phyloP scores from a whole-genome alignment of 2,113 vertebrate genomes.

The Heloderma charlesbogerti region DNA sequence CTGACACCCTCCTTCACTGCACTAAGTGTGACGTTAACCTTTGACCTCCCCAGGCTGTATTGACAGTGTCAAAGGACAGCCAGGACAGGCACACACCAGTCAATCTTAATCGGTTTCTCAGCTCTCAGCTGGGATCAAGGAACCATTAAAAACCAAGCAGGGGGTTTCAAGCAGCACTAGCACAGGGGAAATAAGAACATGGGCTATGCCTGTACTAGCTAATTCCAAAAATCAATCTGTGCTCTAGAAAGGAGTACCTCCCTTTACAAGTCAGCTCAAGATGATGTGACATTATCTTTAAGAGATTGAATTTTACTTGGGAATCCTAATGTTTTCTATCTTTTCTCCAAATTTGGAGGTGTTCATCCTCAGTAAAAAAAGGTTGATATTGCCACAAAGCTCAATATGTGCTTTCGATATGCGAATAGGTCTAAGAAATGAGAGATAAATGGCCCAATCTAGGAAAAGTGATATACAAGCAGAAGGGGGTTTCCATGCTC shows the following conservation, averaged over 20 bases:
- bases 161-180: not conserved
- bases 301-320: not conserved
- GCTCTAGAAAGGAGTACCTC: not conserved
- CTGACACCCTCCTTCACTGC: conserved; percentile 48
- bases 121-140: conserved; percentile 23
- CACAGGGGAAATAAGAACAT: not conserved
- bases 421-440: not conserved
- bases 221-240: not conserved
- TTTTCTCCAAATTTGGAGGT: not conserved
- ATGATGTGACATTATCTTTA: not conserved
- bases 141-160: conserved; percentile 7
- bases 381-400: not conserved
- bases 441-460: not conserved
- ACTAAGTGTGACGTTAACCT: conserved; percentile 49
- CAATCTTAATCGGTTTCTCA: conserved; percentile 64
- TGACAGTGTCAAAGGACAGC: conserved; percentile 42
- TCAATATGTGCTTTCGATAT: not conserved
- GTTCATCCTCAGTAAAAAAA: not conserved
- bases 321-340: not conserved
- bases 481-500: not conserved
- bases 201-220: not conserved
- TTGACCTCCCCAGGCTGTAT: conserved; percentile 46
- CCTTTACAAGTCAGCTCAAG: not conserved
- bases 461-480: not conserved
- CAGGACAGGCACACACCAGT: conserved; percentile 44